Percentiles rank a stretch among this genome's conserved stretches.
These are phyloP conservation scores for Psophia crepitans DNA, from an alignment of 2,113 vertebrate genomes.

Conservation along the genomic window DNA sequence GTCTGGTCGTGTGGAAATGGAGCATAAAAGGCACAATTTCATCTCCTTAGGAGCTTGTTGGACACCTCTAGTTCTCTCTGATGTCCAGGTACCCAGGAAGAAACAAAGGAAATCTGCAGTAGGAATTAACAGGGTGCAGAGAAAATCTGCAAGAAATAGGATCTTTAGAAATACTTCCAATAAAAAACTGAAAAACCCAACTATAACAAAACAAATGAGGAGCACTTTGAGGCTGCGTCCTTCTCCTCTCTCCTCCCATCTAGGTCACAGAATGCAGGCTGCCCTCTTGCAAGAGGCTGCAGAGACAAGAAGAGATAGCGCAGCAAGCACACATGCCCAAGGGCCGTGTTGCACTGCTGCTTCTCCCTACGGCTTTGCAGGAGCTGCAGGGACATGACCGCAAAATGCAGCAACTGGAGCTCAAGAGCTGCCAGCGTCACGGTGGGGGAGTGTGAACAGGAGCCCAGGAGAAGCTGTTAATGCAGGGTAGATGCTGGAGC, in stretches of 20 bases:
- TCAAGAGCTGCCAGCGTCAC: background rate
- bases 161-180: background rate
- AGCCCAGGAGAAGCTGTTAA: background rate
- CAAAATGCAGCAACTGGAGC: background rate
- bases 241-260: background rate
- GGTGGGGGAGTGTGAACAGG: background rate
- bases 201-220: background rate
- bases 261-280: background rate
- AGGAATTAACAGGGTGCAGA: background rate
- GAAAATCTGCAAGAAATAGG: background rate
- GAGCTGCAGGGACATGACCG: background rate
- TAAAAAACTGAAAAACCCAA: background rate
- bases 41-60: background rate
- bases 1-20: background rate
- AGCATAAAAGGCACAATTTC: background rate
- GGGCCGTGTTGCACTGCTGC: accelerated
- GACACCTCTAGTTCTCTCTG: background rate
- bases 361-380: background rate
- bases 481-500: background rate
- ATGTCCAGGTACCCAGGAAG: background rate
- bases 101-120: background rate
- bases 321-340: background rate
- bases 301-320: background rate
- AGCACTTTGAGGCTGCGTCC: background rate
- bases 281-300: background rate